Conservation (phyloP, 2,113 vertebrate species). For the Sisor rabdophorus region DNA sequence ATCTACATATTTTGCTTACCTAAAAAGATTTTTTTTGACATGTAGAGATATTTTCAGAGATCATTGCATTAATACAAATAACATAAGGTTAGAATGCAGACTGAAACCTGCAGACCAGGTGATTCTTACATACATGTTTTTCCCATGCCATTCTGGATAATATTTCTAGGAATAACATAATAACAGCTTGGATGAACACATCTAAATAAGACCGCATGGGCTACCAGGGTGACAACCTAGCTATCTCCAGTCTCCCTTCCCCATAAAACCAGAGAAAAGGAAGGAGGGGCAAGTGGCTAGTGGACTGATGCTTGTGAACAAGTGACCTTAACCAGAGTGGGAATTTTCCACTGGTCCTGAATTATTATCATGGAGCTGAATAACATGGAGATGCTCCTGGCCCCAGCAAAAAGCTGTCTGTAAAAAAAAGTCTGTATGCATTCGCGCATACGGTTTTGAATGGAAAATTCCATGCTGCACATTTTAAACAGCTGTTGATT, state of each 20-base stretch:
- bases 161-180: conserved; percentile 58
- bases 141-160: conserved; percentile 17
- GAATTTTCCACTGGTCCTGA: conserved; percentile 74
- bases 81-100: neutral
- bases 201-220: conserved; percentile 60
- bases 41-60: too few relatives aligned
- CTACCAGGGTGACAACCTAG: conserved; percentile 64
- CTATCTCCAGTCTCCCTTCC: conserved; percentile 64
- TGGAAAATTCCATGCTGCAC: conserved; percentile 70
- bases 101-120: neutral
- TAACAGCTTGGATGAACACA: conserved; percentile 43
- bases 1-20: too few relatives aligned
- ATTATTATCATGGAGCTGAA: conserved; percentile 49
- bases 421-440: conserved; percentile 29
- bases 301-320: conserved; percentile 50
- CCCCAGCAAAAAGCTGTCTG: conserved; percentile 48
- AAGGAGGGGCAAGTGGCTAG: conserved; percentile 60
- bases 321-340: conserved; percentile 55
- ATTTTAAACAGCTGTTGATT: conserved; percentile 10
- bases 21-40: too few relatives aligned
- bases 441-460: conserved; percentile 51
- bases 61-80: neutral
- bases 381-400: conserved; percentile 61
- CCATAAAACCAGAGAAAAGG: conserved; percentile 61
- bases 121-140: neutral